phyloP scores from a whole-genome alignment of 1,140 invertebrate species.

The Drosophila micromelanica region DNA sequence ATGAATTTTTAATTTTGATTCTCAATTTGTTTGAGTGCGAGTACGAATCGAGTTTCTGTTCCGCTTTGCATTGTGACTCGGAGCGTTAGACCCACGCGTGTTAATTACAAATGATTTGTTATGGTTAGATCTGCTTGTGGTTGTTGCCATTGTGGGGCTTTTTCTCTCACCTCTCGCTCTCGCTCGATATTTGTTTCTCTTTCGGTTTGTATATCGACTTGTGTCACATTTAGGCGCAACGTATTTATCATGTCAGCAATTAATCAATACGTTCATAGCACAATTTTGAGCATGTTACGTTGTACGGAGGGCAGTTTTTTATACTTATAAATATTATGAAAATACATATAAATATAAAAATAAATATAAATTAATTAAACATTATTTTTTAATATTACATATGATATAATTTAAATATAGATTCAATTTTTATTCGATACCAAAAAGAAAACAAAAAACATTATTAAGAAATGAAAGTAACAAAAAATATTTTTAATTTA shows the following conservation, averaged over 20 bases:
- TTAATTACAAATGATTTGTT: conserved; percentile 80
- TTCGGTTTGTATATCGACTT: conserved; percentile 52
- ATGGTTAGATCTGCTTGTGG: conserved; percentile 66
- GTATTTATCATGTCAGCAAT: conserved; percentile 78
- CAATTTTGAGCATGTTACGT: conserved; percentile 46
- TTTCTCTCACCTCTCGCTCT: conserved; percentile 29
- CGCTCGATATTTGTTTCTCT: conserved; percentile 28
- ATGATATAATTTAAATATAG: background rate
- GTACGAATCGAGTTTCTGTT: conserved; percentile 45
- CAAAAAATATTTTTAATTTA: too few species aligned
- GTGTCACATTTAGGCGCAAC: conserved; percentile 74
- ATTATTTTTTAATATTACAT: background rate
- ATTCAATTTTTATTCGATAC: background rate
- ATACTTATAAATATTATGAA: background rate
- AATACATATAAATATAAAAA: background rate
- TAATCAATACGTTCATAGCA: conserved; percentile 67
- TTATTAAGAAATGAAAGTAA: too few species aligned
- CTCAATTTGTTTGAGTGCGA: conserved; percentile 35
- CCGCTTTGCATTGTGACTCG: conserved; percentile 41
- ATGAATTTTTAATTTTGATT: conserved; percentile 52
- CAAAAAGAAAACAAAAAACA: too few species aligned
- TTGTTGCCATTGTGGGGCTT: conserved; percentile 72
- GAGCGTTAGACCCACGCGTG: conserved; percentile 64
- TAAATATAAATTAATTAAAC: background rate
- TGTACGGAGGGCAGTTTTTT: conserved; percentile 14